These are phyloP conservation scores for Apamea anceps DNA, from an alignment of 2,888 invertebrate genomes.

Conservation along the genomic window DNA sequence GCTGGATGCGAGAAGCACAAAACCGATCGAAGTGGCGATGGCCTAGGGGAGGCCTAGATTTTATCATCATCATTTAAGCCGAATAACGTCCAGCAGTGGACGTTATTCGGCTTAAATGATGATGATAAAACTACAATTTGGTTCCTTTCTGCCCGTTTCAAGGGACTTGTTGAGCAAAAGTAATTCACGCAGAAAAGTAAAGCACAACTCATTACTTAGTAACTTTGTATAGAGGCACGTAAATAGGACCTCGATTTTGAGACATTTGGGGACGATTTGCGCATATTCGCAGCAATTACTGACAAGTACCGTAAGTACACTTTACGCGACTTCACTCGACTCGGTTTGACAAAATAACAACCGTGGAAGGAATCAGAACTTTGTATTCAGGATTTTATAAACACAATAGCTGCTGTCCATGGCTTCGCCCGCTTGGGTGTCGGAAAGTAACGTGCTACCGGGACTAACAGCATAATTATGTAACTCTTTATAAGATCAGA, in stretches of 20 bases:
- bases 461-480: neutral
- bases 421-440: neutral
- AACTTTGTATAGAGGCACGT: conserved; percentile 20
- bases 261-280: conserved; percentile 32
- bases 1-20: neutral
- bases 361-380: neutral
- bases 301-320: conserved; percentile 30
- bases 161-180: conserved; percentile 23
- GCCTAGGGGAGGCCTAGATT: neutral
- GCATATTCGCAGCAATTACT: conserved; percentile 50
- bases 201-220: conserved; percentile 23
- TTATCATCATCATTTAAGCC: no score
- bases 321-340: conserved; percentile 21
- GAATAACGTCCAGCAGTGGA: neutral
- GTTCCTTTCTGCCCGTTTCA: neutral
- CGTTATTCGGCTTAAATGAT: neutral
- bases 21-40: neutral
- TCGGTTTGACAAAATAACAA: conserved; percentile 30
- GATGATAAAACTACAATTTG: neutral
- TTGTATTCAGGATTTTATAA: neutral
- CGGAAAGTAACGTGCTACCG: neutral
- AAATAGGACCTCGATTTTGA: conserved; percentile 43
- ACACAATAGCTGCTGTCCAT: neutral
- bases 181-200: conserved; percentile 38
- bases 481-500: neutral